These are phyloP conservation scores for Hyposoter didymator DNA, from an alignment of 2,888 invertebrate species.

Conservation along the genomic window DNA sequence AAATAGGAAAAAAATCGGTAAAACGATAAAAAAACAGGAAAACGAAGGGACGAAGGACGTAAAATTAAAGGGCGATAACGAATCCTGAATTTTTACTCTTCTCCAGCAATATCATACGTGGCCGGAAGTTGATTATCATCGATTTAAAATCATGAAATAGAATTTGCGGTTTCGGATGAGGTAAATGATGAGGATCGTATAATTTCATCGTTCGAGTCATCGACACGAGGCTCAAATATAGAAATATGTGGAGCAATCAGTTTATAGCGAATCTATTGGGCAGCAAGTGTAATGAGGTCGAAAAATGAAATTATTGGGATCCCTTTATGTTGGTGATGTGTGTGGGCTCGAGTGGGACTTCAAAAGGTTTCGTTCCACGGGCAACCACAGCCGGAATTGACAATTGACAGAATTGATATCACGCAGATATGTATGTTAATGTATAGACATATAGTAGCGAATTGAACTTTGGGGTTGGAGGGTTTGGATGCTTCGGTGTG, in stretches of 20 bases:
- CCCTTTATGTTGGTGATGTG: constrained; percentile 33
- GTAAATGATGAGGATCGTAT: neutral
- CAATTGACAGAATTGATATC: constrained; percentile 84
- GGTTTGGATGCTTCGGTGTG: constrained; percentile 45
- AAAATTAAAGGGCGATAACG: neutral
- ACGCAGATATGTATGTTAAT: constrained; percentile 50
- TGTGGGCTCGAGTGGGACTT: constrained; percentile 76
- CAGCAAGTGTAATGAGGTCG: constrained; percentile 59
- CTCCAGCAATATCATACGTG: too few relatives aligned
- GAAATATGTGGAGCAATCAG: neutral
- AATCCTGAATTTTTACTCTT: neutral
- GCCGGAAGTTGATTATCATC: neutral
- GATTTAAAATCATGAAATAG: neutral
- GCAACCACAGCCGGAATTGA: constrained; percentile 79
- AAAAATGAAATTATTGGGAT: constrained; percentile 65
- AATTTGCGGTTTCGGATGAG: neutral
- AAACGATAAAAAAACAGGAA: too few relatives aligned
- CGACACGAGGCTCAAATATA: neutral
- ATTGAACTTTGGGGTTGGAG: constrained; percentile 45
- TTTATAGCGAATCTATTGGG: constrained; percentile 24
- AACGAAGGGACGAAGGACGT: neutral
- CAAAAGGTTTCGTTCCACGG: constrained; percentile 79
- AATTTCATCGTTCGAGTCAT: neutral
- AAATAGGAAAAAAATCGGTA: too few relatives aligned
- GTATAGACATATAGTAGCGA: constrained; percentile 36